Evolutionary conservation across 2,797 vertebrate genomes (phyloP), one percentile per base, ranked within the genome.

Genomic region (Enteromius unitaeniatus): DNA sequence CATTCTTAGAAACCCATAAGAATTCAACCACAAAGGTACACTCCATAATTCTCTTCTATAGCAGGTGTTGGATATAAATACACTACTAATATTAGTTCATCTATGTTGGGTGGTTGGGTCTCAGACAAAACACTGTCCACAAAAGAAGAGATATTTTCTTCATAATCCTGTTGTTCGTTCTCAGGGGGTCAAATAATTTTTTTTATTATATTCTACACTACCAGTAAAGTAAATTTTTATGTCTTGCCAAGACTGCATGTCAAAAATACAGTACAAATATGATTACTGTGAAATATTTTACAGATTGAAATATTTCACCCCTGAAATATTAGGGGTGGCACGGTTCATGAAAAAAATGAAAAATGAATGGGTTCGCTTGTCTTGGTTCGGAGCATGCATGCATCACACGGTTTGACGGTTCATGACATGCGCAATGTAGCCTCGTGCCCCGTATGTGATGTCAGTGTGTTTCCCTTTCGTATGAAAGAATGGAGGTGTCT

Each of bases 31-130:
- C 62, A 19, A 34, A n/a, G 31, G 34, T 21, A 65, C n/a, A 53
- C 76, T 49, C 67, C 58, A 31, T 10, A 55, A 23, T 3, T 58
- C 21, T 60, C 65, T 67, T 40, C 15, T 47, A 65, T 82, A 81
- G 81, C 85, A 89, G 87, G 75, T 87, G 86, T 53, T 64, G 26
- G 81, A 82, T 88, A 86, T 85, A 89, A 87, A 89, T 86, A 87
- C 73, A 82, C 64, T 58, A 77, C 42, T 79, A 69, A 70, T 84
- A 75, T 78, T 26, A 84, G 62, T 79, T 58, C 58, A 77, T 79
- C 40, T 26, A 81, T 21, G 62, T 85, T 21, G 65, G 37, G 58
- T 21, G 3, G 15, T 47, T 45, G 40, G 23, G 55, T 31, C n/a
- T 47, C 34, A 51, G 47, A 6, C 11, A 6, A 55, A 62, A 68